Conservation (phyloP, 1,140 invertebrate genomes). For the Andricus grossulariae region DNA sequence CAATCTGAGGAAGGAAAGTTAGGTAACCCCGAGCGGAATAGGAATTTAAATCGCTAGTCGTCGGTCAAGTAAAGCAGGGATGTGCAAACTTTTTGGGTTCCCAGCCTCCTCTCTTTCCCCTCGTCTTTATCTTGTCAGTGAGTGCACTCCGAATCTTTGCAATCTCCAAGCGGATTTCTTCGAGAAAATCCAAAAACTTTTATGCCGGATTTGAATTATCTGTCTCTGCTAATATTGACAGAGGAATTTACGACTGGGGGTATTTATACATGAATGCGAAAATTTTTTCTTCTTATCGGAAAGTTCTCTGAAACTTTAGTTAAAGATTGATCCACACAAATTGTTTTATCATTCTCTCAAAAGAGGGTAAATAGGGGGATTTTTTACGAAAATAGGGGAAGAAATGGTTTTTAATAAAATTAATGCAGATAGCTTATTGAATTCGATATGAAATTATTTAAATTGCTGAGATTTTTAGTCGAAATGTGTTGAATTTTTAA, state of each 20-base stretch:
- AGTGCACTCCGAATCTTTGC: conserved; percentile 21
- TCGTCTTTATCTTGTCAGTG: neutral
- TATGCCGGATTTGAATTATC: conserved; percentile 20
- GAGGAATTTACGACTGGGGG: conserved; percentile 1
- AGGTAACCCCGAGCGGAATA: conserved; percentile 4
- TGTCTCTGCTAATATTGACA: conserved; percentile 15
- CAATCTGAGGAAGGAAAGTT: conserved; percentile 25
- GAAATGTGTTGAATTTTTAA: no score
- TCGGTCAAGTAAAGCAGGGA: conserved; percentile 23
- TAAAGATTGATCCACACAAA: no score
- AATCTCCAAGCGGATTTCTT: conserved; percentile 17
- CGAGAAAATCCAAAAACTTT: conserved; percentile 18
- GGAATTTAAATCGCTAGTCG: conserved; percentile 28
- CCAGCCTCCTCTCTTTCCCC: neutral
- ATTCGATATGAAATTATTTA: no score
- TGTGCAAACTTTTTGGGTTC: conserved; percentile 16
- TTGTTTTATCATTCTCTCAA: no score
- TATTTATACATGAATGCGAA: neutral
- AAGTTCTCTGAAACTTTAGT: no score
- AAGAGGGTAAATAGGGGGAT: no score
- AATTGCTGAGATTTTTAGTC: no score
- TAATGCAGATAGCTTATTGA: no score
- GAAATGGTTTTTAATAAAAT: no score
- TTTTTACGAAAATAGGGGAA: no score
- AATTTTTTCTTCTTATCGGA: neutral